Evolutionary conservation across 2,113 vertebrate species (phyloP).

Genomic region (Lathamus discolor): DNA sequence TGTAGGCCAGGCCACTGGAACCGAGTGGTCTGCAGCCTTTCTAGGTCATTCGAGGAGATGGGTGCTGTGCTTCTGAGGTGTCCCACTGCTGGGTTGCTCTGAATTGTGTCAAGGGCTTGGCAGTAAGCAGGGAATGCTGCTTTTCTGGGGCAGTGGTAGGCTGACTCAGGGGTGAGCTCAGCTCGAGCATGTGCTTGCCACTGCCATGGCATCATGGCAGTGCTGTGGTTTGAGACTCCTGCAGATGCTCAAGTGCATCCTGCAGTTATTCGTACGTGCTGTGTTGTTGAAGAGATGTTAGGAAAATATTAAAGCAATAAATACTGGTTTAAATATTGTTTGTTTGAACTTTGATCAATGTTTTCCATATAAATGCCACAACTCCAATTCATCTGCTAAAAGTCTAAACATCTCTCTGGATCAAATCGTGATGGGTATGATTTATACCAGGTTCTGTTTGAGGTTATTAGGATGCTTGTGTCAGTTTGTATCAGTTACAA

Average conservation of each 20-base stretch:
- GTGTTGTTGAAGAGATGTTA: background rate
- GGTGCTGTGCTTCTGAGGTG: background rate
- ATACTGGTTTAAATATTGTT: slow-evolving; percentile 26
- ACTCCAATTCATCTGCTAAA: background rate
- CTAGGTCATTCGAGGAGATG: rapidly evolving
- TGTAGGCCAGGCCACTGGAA: background rate
- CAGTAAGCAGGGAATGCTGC: background rate
- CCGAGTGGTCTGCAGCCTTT: background rate
- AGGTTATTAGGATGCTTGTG: background rate
- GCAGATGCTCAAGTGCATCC: background rate
- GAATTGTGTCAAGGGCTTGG: background rate
- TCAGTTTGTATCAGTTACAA: background rate
- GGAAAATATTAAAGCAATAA: slow-evolving; percentile 59
- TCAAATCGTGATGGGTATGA: background rate
- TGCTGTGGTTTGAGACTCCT: background rate
- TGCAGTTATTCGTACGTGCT: background rate
- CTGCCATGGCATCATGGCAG: background rate
- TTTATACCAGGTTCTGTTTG: background rate
- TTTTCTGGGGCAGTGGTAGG: background rate
- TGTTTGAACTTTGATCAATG: slow-evolving; percentile 48
- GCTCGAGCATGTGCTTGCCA: background rate
- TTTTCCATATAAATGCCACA: slow-evolving; percentile 42
- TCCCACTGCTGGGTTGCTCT: background rate
- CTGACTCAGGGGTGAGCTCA: background rate
- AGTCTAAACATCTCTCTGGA: background rate